These are phyloP conservation scores for Aurelia sp. DNA, from an alignment of 30 jellyfish, hydroid and myxozoan genomes.

Conservation along the genomic window DNA sequence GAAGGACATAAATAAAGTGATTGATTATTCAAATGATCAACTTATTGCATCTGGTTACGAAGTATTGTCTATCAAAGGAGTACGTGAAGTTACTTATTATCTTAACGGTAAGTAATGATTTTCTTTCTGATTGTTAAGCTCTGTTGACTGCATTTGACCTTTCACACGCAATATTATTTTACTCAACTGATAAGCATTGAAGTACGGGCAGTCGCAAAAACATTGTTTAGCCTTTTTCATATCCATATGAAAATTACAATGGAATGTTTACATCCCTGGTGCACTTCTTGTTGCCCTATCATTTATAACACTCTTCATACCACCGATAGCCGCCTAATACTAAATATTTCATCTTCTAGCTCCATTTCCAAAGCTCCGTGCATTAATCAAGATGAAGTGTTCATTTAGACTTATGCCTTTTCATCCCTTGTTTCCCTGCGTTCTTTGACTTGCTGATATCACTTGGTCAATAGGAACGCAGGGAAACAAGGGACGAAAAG, in stretches of 20 bases:
- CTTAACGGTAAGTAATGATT: slow-evolving; percentile 10
- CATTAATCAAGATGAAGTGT: slow-evolving; percentile 39
- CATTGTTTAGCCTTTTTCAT: no score
- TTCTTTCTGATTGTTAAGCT: background rate
- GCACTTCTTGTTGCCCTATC: slow-evolving; percentile 7
- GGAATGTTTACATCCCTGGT: no score
- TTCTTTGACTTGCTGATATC: no score
- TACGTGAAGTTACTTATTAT: slow-evolving; percentile 14
- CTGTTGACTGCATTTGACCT: no score
- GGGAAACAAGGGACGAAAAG: no score
- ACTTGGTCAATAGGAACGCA: no score
- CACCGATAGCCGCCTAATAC: slow-evolving; percentile 27
- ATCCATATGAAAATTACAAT: no score
- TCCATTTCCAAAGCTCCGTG: slow-evolving; percentile 40
- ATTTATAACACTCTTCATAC: slow-evolving; percentile 68
- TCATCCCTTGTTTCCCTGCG: no score
- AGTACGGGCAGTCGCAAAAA: no score
- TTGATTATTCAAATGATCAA: slow-evolving; percentile 1
- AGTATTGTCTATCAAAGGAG: slow-evolving; percentile 46
- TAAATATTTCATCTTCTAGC: slow-evolving; percentile 6
- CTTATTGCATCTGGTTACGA: slow-evolving; percentile 48
- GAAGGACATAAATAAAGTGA: slow-evolving; percentile 18
- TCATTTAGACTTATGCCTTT: no score
- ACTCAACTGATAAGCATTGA: no score
- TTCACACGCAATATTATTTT: no score